A percentile compares a stretch with the other conserved stretches of the same genome.
Evolutionary conservation across 92 coral and sea anemone species (phyloP).

Genomic region (Diadumene lineata): DNA sequence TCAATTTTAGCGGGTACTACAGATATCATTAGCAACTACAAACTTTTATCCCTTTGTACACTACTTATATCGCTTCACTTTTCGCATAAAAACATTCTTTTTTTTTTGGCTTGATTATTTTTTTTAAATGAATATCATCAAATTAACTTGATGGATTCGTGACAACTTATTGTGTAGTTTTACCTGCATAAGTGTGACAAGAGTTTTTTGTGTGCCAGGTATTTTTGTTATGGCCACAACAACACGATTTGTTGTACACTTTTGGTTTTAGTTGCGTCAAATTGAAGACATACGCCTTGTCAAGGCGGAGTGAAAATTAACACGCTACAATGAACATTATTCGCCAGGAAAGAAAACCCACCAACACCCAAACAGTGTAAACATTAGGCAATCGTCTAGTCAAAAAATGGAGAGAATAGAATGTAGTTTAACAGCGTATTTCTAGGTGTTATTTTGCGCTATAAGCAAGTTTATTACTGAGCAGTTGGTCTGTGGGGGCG

Average conservation of each 20-base stretch:
- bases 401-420: neutral
- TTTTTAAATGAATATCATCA: neutral
- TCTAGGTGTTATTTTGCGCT: conserved; percentile 5
- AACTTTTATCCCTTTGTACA: neutral
- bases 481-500: conserved; percentile 20
- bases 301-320: conserved; percentile 37
- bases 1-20: neutral
- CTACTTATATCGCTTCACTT: neutral
- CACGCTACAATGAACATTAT: conserved; percentile 12
- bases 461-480: neutral
- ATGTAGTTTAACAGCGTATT: neutral
- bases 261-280: conserved; percentile 14
- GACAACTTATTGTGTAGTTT: too few species aligned
- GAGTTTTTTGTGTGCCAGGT: neutral
- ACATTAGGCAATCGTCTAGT: neutral
- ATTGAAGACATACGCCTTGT: conserved; percentile 24
- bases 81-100: neutral
- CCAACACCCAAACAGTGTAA: neutral
- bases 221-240: neutral
- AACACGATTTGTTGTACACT: neutral
- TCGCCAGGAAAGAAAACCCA: neutral
- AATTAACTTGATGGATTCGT: neutral
- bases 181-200: neutral
- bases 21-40: neutral
- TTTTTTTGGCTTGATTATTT: neutral